These are phyloP conservation scores for Drosophila koepferae DNA, from an alignment of 2,888 invertebrate genomes.

Conservation along the genomic window DNA sequence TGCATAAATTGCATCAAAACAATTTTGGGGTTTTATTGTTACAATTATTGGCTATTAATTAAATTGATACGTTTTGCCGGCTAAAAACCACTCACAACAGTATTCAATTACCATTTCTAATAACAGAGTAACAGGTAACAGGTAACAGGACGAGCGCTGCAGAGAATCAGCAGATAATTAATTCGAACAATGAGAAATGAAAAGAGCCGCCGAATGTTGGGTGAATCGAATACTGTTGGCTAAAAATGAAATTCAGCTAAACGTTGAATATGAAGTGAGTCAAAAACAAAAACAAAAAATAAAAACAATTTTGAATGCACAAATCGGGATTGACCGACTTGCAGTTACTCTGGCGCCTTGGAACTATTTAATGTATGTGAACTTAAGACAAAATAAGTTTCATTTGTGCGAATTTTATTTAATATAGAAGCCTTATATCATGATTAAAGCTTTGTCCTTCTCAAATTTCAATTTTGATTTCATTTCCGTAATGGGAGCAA, in stretches of 20 bases:
- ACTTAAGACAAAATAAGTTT: too few species aligned
- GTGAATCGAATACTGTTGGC: slow-evolving; percentile 53
- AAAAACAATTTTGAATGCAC: background rate
- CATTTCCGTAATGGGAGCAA: too few species aligned
- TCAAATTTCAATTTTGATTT: too few species aligned
- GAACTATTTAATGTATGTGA: too few species aligned
- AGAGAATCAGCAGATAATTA: slow-evolving; percentile 4
- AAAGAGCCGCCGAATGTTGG: slow-evolving; percentile 44
- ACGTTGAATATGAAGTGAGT: background rate
- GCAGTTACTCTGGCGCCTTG: background rate
- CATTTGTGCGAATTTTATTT: too few species aligned
- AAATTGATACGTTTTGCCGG: slow-evolving; percentile 22
- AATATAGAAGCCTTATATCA: too few species aligned
- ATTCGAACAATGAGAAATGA: slow-evolving; percentile 30
- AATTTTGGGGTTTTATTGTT: slow-evolving; percentile 42
- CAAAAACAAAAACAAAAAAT: background rate
- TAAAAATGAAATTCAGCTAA: background rate
- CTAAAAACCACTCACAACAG: slow-evolving; percentile 66
- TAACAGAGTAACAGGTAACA: background rate
- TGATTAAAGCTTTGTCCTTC: too few species aligned
- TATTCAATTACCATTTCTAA: slow-evolving; percentile 83
- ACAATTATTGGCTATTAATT: slow-evolving; percentile 59
- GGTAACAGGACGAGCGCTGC: background rate
- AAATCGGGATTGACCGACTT: background rate
- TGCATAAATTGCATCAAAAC: background rate